These are phyloP conservation scores for Polietes domitor DNA, from an alignment of 2,888 invertebrate species.

Conservation along the genomic window DNA sequence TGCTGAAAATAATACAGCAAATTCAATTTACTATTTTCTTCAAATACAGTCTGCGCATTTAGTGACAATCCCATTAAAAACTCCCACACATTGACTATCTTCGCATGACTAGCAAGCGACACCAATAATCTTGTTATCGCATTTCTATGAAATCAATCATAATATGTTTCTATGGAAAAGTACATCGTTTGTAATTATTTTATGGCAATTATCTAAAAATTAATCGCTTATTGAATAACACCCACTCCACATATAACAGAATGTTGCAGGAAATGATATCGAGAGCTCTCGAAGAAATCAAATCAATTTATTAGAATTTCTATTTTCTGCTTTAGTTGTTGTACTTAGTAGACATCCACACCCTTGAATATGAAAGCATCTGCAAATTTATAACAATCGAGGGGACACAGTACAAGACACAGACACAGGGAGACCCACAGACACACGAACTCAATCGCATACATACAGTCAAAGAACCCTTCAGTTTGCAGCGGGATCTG, in stretches of 20 bases:
- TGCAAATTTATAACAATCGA: conserved; percentile 33
- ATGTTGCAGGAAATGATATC: background rate
- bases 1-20: too few relatives aligned
- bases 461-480: background rate
- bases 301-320: conserved; percentile 18
- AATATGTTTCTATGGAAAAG: background rate
- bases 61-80: too few relatives aligned
- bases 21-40: too few relatives aligned
- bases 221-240: background rate
- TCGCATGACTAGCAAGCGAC: too few relatives aligned
- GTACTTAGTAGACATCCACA: background rate
- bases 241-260: background rate
- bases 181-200: background rate
- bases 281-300: background rate
- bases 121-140: too few relatives aligned
- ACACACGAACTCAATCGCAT: background rate
- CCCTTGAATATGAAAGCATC: background rate
- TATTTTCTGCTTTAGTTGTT: background rate
- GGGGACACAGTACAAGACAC: conserved; percentile 26
- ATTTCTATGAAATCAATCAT: too few relatives aligned
- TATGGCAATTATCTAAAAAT: background rate
- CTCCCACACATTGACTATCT: too few relatives aligned
- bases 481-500: background rate
- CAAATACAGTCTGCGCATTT: too few relatives aligned
- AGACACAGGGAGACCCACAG: conserved; percentile 6